Evolutionary conservation across 2,888 invertebrate genomes (phyloP).

Genomic region (Eubasilissa splendida): DNA sequence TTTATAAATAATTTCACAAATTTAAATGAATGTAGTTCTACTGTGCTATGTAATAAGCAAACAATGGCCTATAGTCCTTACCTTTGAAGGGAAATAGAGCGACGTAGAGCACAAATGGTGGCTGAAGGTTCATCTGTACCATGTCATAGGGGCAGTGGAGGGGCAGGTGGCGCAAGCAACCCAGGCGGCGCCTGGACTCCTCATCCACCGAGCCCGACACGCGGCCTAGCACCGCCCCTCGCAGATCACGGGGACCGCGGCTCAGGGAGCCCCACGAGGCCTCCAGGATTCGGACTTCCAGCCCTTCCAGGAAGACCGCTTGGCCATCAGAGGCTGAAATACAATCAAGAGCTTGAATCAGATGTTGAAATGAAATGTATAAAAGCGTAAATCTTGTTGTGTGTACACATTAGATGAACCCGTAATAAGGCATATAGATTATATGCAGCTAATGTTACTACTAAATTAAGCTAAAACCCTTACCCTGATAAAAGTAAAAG

Average conservation of each 20-base stretch:
- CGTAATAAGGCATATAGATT: no score
- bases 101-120: slow-evolving; percentile 79
- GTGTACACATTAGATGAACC: no score
- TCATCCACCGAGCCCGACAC: slow-evolving; percentile 88
- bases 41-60: no score
- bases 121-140: slow-evolving; percentile 87
- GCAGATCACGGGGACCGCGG: slow-evolving; percentile 81
- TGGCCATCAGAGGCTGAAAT: slow-evolving; percentile 89
- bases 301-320: slow-evolving; percentile 90
- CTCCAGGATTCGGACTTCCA: slow-evolving; percentile 92
- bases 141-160: slow-evolving; percentile 92
- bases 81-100: slow-evolving; percentile 81
- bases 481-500: slow-evolving; percentile 90
- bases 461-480: slow-evolving; percentile 34
- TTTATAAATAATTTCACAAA: no score
- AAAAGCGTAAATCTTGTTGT: no score
- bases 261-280: slow-evolving; percentile 88
- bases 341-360: no score
- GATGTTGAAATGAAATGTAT: no score
- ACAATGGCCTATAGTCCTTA: slow-evolving; percentile 61
- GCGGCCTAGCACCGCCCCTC: slow-evolving; percentile 88
- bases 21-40: no score
- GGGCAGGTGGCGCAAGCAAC: slow-evolving; percentile 90
- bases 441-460: no score
- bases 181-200: slow-evolving; percentile 64